Percentiles rank a stretch among this genome's conserved stretches.
phyloP scores from a whole-genome alignment of 2,113 vertebrate genomes.

The Antechinus stuartii region DNA sequence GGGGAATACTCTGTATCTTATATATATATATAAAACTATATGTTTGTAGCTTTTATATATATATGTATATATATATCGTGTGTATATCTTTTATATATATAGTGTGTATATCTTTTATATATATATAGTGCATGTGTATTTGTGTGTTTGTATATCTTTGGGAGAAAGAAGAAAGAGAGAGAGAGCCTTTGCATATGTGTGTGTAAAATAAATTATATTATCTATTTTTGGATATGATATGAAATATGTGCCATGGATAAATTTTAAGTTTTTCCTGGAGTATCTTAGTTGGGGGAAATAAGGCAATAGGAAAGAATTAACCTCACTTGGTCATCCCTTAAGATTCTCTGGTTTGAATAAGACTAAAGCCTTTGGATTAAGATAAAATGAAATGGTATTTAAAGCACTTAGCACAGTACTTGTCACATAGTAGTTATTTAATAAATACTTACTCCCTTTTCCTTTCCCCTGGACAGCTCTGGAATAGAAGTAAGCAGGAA shows the following conservation, averaged over 20 bases:
- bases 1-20: no score
- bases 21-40: no score
- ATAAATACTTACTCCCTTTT: neutral
- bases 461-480: neutral
- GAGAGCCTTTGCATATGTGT: neutral
- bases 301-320: neutral
- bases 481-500: neutral
- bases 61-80: no score
- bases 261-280: neutral
- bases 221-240: neutral
- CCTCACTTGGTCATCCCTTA: neutral
- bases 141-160: no score
- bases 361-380: neutral
- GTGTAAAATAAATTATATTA: neutral
- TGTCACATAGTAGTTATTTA: neutral
- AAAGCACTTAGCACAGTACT: conserved; percentile 13
- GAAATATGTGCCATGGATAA: neutral
- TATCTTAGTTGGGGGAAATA: neutral
- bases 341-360: neutral
- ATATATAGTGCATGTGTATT: no score
- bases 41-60: no score
- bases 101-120: no score
- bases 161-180: no score
- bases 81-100: no score
- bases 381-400: conserved; percentile 36